phyloP scores from a whole-genome alignment of 2,113 vertebrate genomes.

The Coregonus clupeaformis region DNA sequence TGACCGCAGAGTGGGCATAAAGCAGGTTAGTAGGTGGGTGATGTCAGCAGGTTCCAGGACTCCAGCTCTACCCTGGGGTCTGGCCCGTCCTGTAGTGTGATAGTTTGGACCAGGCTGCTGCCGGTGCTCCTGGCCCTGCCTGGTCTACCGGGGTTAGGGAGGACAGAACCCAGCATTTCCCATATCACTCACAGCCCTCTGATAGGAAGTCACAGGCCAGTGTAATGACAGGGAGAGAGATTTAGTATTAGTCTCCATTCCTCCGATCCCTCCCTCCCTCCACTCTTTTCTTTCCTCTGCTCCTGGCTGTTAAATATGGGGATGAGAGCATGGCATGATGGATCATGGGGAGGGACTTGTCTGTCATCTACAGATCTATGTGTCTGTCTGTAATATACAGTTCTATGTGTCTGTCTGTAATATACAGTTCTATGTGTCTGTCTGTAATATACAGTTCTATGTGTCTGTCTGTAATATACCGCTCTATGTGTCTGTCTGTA shows the following conservation, averaged over 20 bases:
- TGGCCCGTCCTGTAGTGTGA: conserved; percentile 70
- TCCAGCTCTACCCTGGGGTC: conserved; percentile 33
- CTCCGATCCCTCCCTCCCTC: conserved; percentile 52
- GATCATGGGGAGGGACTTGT: conserved; percentile 55
- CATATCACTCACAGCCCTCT: conserved; percentile 77
- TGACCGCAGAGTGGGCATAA: conserved; percentile 73
- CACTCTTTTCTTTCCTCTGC: conserved; percentile 44
- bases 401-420: conserved; percentile 49
- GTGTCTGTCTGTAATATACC: too few relatives aligned
- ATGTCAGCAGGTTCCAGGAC: conserved; percentile 61
- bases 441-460: not conserved
- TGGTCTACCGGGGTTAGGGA: conserved; percentile 65
- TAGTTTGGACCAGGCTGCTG: conserved; percentile 69
- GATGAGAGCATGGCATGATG: conserved; percentile 68
- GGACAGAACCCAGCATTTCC: conserved; percentile 70
- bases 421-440: too few relatives aligned
- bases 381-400: not conserved
- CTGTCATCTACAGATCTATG: conserved; percentile 55
- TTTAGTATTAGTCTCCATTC: conserved; percentile 69
- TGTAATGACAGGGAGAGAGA: conserved; percentile 79
- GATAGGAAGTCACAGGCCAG: conserved; percentile 71
- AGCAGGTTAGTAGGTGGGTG: conserved; percentile 64
- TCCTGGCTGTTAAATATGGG: conserved; percentile 71
- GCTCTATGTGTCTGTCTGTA: too few relatives aligned
- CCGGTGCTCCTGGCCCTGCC: conserved; percentile 56